Evolutionary conservation across 2,113 vertebrate genomes (phyloP).

Genomic region (Smithornis capensis): DNA sequence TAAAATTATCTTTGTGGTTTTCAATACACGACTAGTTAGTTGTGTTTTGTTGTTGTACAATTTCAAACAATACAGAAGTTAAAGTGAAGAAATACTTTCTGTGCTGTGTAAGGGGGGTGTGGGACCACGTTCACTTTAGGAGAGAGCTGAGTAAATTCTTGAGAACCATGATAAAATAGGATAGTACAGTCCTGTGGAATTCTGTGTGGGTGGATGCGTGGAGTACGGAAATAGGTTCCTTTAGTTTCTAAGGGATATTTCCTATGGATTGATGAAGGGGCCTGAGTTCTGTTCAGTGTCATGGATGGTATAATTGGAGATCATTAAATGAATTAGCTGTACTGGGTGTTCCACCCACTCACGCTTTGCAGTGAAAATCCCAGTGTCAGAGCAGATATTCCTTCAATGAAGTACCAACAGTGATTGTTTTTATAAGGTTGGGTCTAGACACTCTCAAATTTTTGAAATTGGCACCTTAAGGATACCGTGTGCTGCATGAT

Average conservation of each 20-base stretch:
- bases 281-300: background rate
- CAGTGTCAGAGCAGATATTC: background rate
- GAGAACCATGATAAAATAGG: background rate
- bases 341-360: background rate
- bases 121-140: background rate
- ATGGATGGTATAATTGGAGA: background rate
- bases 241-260: background rate
- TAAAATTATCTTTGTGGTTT: background rate
- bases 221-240: background rate
- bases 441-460: background rate
- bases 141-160: background rate
- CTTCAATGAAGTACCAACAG: background rate
- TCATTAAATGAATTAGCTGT: background rate
- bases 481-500: background rate
- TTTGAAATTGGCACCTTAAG: background rate
- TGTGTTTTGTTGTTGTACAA: background rate
- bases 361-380: background rate
- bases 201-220: background rate
- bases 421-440: background rate
- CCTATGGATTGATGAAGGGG: background rate
- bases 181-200: background rate
- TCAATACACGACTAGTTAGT: background rate
- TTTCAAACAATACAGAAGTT: background rate
- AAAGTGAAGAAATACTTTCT: background rate
- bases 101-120: background rate